phyloP scores from a whole-genome alignment of 2,797 vertebrate species.

The Crocodylus rhombifer region DNA sequence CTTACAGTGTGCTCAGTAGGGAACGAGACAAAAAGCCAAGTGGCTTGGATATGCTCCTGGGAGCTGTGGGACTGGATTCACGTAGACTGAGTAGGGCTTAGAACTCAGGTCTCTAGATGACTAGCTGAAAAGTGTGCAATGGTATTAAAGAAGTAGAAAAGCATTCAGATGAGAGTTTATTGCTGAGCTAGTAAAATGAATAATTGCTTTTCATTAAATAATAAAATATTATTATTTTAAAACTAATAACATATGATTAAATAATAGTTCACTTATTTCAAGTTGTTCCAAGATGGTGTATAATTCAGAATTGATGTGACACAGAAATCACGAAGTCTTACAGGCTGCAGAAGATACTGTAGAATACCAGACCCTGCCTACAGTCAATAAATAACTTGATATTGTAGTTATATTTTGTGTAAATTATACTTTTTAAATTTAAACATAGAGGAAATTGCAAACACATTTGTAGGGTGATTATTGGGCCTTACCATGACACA shows the following conservation, averaged over 20 bases:
- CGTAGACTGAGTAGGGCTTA: not conserved
- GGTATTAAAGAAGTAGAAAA: not conserved
- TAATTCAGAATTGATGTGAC: not conserved
- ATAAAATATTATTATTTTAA: not conserved
- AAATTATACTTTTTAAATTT: not conserved
- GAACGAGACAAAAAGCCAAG: not conserved
- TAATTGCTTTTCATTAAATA: not conserved
- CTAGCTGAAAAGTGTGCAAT: constrained; percentile 1
- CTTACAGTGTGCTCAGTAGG: not conserved
- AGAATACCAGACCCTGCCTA: not conserved
- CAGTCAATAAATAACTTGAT: not conserved
- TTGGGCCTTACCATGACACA: too few species aligned
- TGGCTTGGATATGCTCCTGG: too few species aligned
- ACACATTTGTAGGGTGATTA: fast-evolving
- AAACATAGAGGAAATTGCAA: not conserved
- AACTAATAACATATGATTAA: constrained; percentile 29
- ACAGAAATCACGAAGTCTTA: not conserved
- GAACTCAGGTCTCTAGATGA: constrained; percentile 4
- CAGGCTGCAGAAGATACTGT: not conserved
- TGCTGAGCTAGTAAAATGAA: not conserved
- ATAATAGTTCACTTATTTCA: not conserved
- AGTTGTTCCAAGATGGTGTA: not conserved
- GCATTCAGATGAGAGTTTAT: not conserved
- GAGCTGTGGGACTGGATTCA: too few species aligned
- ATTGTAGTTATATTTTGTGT: not conserved